These are phyloP conservation scores for Thysanoteuthis rhombus DNA, from an alignment of 2,888 invertebrate genomes.

Conservation along the genomic window DNA sequence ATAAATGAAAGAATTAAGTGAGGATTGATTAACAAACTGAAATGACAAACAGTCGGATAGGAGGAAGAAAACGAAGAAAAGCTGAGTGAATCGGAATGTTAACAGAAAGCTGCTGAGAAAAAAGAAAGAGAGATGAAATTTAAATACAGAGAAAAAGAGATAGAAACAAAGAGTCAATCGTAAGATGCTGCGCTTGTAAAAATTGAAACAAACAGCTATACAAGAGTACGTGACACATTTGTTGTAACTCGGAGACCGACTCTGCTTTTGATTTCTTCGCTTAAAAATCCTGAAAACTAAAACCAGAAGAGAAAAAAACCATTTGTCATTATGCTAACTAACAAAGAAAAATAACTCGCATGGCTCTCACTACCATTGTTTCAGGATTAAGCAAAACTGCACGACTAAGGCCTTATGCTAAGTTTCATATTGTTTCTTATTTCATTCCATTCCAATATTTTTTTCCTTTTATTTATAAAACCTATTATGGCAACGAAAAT, in stretches of 20 bases:
- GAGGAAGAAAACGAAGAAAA: background rate
- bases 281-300: background rate
- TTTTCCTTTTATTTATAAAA: conserved; percentile 12
- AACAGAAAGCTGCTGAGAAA: background rate
- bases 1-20: no score
- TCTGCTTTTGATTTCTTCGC: background rate
- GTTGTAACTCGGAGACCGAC: background rate
- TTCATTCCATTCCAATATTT: background rate
- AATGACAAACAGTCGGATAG: no score
- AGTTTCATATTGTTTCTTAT: background rate
- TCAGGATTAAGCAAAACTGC: background rate
- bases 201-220: background rate
- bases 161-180: background rate
- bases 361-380: background rate
- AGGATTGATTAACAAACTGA: no score
- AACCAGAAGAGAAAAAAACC: background rate
- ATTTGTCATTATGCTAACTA: background rate
- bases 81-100: background rate
- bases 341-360: conserved; percentile 12
- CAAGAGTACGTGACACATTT: background rate
- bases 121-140: no score
- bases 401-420: background rate
- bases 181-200: background rate
- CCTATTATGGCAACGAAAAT: background rate
- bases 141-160: background rate